phyloP scores from a whole-genome alignment of 2,113 vertebrate species.

The Neofelis nebulosa region DNA sequence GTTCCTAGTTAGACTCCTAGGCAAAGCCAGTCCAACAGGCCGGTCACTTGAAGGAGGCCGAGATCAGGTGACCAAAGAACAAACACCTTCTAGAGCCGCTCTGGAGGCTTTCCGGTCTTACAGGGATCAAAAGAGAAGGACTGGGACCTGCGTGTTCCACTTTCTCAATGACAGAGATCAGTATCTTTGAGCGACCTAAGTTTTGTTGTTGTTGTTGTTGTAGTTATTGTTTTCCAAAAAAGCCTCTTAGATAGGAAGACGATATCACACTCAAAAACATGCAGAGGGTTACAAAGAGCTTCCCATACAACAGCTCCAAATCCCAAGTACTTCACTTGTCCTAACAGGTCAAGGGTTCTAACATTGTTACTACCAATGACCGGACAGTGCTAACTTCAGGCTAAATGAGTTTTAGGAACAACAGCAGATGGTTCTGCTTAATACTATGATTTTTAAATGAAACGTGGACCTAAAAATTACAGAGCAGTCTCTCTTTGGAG shows the following conservation, averaged over 20 bases:
- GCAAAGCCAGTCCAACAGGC: neutral
- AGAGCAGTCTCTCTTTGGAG: neutral
- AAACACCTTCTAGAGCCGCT: neutral
- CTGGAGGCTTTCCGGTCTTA: neutral
- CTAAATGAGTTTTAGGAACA: conserved; percentile 6
- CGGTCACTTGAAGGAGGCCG: neutral
- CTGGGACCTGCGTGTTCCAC: neutral
- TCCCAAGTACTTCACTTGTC: neutral
- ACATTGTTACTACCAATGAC: neutral
- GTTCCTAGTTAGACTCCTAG: neutral
- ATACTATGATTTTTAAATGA: neutral
- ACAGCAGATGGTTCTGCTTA: neutral
- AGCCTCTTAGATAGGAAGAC: neutral
- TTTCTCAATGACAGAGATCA: neutral
- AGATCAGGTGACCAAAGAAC: neutral
- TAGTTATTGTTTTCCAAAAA: neutral
- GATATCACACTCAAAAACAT: neutral
- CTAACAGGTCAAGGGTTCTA: neutral
- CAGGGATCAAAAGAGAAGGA: neutral
- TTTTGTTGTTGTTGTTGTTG: too few relatives aligned
- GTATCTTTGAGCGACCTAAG: neutral
- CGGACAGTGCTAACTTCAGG: neutral
- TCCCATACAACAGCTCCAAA: neutral
- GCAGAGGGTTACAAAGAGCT: neutral
- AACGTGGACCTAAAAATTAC: neutral